Evolutionary conservation across 2,113 vertebrate species (phyloP).

Genomic region (Lamprologus lemairii): DNA sequence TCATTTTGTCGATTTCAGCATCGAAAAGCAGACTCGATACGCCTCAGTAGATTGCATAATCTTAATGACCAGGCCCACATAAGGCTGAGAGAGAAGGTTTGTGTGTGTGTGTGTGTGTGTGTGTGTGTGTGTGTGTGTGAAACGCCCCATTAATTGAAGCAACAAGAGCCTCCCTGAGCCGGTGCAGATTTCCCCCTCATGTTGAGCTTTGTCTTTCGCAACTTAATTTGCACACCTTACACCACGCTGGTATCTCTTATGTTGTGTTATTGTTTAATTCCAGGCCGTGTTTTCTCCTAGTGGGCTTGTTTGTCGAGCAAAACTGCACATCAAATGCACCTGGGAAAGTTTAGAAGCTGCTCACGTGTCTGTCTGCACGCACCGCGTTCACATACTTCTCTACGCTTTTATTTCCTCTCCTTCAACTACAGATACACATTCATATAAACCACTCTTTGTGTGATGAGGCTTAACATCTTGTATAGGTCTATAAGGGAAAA

Average conservation of each 20-base stretch:
- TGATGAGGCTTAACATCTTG: neutral
- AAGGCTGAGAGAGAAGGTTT: neutral
- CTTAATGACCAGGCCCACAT: neutral
- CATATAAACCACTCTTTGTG: neutral
- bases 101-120: neutral
- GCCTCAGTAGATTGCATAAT: neutral
- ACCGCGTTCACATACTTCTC: neutral
- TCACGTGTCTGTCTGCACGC: neutral
- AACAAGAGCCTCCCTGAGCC: neutral
- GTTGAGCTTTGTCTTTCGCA: slow-evolving; percentile 4
- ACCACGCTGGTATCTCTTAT: neutral
- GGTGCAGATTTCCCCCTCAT: neutral
- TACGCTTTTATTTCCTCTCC: neutral
- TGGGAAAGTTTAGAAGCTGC: slow-evolving; percentile 6
- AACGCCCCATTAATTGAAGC: slow-evolving; percentile 22
- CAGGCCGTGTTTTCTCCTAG: slow-evolving; percentile 14
- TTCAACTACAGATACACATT: neutral
- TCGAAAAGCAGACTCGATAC: neutral
- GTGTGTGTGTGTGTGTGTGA: neutral
- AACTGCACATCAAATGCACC: slow-evolving; percentile 21
- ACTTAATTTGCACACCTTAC: slow-evolving; percentile 40
- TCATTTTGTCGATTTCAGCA: neutral
- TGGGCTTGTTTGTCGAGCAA: slow-evolving; percentile 50
- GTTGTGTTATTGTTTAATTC: slow-evolving; percentile 23
- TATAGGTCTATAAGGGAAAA: neutral